Base-by-base conservation (phyloP, 2,113 vertebrate genomes). In the Neogobius melanostomus region DNA sequence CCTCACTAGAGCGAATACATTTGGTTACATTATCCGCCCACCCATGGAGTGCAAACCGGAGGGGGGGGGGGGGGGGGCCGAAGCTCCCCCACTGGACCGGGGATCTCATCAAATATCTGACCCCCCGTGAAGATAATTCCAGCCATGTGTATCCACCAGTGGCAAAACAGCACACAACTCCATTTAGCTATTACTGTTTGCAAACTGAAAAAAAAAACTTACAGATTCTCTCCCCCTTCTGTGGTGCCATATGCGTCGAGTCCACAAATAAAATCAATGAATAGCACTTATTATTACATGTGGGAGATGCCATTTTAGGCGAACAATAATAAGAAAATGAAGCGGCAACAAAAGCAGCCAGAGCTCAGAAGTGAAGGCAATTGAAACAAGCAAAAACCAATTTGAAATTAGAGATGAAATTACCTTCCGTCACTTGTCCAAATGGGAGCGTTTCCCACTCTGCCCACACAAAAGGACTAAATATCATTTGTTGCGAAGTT, bases 1-100 rank as follows among this genome's bases (percentile, higher is more conserved):
- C 86, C 83, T 82, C 66, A 65, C 76, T 75, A 77, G 72, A 78
- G 72, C 63, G 83, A 89, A 92, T 91, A 90, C 79, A 90, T 91
- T 87, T 89, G 84, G 75, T 81, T 87, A 78, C 75, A 87, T 91
- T 91, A 89, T 48, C 62, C 66, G 77, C 75, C 71, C 80, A 76
- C 82, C 81, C 76, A 63, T 74, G 54, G 72, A 50, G 73, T 48
- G 28, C 50, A 71, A 46, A 59, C 66, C 59, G 17, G 62, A 60
- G 50, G 61, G 69, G 53, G 64, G 10, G 53, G 17, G 62, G 56
- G 50, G 61, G 69, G 53, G 64, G 10, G 53, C 17, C 16, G 69
- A 59, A 66, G 42, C 28, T 65, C 54, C 76, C 74, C 64, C 52
- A 71, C 69, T 62, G 76, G 84, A 80, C 53, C 54, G 50, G 9